A percentile compares a stretch with the other conserved stretches of the same genome.
Evolutionary conservation across 2,113 vertebrate species (phyloP).

Genomic region (Ictalurus punctatus): DNA sequence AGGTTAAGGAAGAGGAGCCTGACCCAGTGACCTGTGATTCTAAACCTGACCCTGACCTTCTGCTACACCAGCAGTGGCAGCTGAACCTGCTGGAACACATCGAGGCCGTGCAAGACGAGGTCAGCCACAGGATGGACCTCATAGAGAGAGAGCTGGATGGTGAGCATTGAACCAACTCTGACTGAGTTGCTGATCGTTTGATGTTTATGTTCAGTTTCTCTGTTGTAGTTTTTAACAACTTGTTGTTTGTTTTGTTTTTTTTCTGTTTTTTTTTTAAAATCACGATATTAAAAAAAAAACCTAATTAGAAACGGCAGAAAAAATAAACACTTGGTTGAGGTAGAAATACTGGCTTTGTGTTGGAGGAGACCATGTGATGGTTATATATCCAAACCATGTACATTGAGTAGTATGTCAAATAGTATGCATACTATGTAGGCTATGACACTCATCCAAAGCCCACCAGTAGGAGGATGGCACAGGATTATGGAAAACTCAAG

Average conservation of each 20-base stretch:
- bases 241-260: neutral
- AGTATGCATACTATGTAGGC: no score
- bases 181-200: neutral
- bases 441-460: no score
- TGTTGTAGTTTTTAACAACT: neutral
- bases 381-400: no score
- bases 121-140: conserved; percentile 92
- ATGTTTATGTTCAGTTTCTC: neutral
- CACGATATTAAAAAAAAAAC: neutral
- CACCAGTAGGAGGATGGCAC: no score
- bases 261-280: neutral
- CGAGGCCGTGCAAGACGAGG: conserved; percentile 90
- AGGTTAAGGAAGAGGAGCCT: conserved; percentile 71
- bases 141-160: conserved; percentile 95
- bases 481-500: neutral
- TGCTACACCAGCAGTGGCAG: conserved; percentile 84
- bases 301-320: no score
- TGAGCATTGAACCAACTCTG: conserved; percentile 59
- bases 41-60: conserved; percentile 71
- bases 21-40: conserved; percentile 67
- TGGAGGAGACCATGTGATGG: neutral
- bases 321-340: neutral
- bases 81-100: conserved; percentile 91
- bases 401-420: no score
- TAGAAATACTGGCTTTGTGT: neutral